Evolutionary conservation across 2,888 invertebrate genomes (phyloP).

Genomic region (Peribatodes rhomboidaria): DNA sequence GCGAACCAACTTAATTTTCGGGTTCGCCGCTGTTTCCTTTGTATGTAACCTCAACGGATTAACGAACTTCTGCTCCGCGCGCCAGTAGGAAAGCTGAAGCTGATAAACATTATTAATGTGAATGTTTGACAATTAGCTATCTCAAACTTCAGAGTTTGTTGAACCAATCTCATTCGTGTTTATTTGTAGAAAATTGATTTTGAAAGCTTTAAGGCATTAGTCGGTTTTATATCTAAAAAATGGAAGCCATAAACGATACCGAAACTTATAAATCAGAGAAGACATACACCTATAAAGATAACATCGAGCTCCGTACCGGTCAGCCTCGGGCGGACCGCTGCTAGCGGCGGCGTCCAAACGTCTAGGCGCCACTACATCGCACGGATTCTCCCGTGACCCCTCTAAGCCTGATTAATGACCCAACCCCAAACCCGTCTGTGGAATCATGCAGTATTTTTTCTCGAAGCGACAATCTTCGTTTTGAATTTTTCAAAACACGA

Average conservation of each 20-base stretch:
- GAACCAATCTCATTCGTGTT: constrained; percentile 11
- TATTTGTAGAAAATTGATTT: constrained; percentile 9
- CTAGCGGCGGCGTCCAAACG: constrained; percentile 58
- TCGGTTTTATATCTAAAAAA: constrained; percentile 3
- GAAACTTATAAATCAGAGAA: constrained; percentile 28
- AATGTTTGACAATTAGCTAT: constrained; percentile 34
- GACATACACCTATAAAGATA: constrained; percentile 40
- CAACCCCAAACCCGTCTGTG: constrained; percentile 54
- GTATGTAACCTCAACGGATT: constrained; percentile 76
- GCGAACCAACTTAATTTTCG: constrained; percentile 83
- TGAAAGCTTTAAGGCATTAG: neutral
- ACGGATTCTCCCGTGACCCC: constrained; percentile 64
- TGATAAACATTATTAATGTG: constrained; percentile 41
- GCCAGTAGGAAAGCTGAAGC: constrained; percentile 30
- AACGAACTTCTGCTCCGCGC: constrained; percentile 74
- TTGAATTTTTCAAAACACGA: constrained; percentile 81
- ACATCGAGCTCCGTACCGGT: constrained; percentile 30
- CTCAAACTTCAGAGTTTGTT: constrained; percentile 10
- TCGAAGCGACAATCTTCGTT: constrained; percentile 67
- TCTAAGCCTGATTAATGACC: constrained; percentile 77
- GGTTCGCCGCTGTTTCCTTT: constrained; percentile 82
- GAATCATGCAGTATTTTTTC: constrained; percentile 67
- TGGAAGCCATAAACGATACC: constrained; percentile 21
- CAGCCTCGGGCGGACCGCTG: constrained; percentile 42
- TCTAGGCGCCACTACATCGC: constrained; percentile 62